phyloP scores from a whole-genome alignment of 1,140 invertebrate genomes.

The Drosophila serrata region DNA sequence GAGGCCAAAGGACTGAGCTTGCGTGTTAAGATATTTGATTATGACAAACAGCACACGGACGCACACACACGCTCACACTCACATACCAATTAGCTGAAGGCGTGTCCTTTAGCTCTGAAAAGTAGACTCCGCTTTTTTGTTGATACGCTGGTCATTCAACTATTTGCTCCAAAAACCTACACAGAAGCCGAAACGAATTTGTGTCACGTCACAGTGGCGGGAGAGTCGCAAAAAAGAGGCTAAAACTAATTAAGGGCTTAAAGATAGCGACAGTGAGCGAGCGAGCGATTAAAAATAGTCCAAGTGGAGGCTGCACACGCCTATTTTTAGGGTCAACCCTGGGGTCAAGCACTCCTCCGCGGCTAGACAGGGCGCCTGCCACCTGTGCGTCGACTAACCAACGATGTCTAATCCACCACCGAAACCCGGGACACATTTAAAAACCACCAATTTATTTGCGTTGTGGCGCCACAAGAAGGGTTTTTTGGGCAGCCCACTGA shows the following conservation, averaged over 20 bases:
- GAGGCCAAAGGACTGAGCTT: slow-evolving; percentile 48
- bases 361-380: slow-evolving; percentile 45
- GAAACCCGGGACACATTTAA: slow-evolving; percentile 40
- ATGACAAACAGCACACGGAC: slow-evolving; percentile 63
- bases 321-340: slow-evolving; percentile 57
- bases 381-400: slow-evolving; percentile 5
- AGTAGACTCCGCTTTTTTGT: slow-evolving; percentile 52
- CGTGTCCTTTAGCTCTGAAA: slow-evolving; percentile 65
- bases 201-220: slow-evolving; percentile 59
- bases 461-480: slow-evolving; percentile 39
- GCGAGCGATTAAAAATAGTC: slow-evolving; percentile 60
- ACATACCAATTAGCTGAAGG: slow-evolving; percentile 64
- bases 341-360: slow-evolving; percentile 58
- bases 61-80: slow-evolving; percentile 19
- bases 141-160: slow-evolving; percentile 28
- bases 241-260: slow-evolving; percentile 57
- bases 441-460: slow-evolving; percentile 74
- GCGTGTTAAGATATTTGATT: slow-evolving; percentile 79
- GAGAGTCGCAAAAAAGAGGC: slow-evolving; percentile 20
- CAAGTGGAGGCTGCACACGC: slow-evolving; percentile 9
- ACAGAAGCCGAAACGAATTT: slow-evolving; percentile 35
- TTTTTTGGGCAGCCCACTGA: slow-evolving; percentile 69
- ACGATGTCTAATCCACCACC: slow-evolving; percentile 48
- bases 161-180: slow-evolving; percentile 28
- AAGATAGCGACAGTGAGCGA: slow-evolving; percentile 45